phyloP scores from a whole-genome alignment of 1,140 invertebrate genomes.

The Hylaeus volcanicus region DNA sequence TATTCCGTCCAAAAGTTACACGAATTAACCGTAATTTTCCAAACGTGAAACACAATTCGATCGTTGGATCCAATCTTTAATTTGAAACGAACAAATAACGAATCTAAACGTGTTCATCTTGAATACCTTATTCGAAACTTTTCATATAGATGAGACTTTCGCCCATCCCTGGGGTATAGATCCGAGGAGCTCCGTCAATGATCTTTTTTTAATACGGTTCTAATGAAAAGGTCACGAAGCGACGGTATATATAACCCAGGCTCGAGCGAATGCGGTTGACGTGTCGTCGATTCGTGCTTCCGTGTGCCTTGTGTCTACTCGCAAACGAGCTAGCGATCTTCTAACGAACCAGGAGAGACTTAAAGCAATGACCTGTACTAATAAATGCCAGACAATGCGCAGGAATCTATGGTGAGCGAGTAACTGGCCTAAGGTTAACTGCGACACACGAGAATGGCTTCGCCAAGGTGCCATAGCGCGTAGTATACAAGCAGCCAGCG shows the following conservation, averaged over 20 bases:
- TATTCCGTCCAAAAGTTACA: too few species aligned
- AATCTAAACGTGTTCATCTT: too few species aligned
- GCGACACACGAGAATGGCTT: slow-evolving; percentile 54
- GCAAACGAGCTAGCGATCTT: slow-evolving; percentile 11
- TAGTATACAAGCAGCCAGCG: background rate
- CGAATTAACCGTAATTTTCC: too few species aligned
- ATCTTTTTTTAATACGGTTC: slow-evolving; percentile 36
- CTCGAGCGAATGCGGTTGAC: background rate
- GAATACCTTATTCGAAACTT: too few species aligned
- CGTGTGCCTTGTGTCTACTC: background rate
- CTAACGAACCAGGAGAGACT: slow-evolving; percentile 49
- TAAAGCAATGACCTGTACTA: slow-evolving; percentile 70
- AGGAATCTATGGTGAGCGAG: slow-evolving; percentile 25
- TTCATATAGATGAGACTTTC: background rate
- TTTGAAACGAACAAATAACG: too few species aligned
- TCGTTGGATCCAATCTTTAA: too few species aligned
- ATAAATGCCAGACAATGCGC: slow-evolving; percentile 65
- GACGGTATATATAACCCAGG: slow-evolving; percentile 1
- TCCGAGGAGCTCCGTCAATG: background rate
- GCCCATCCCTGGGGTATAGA: background rate
- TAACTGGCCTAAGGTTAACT: slow-evolving; percentile 64
- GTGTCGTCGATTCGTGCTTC: background rate
- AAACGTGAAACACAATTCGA: too few species aligned
- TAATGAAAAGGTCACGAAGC: slow-evolving; percentile 47
- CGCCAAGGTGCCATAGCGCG: background rate